Evolutionary conservation across 92 coral and sea anemone species (phyloP).

Genomic region (Palythoa caribaeorum): DNA sequence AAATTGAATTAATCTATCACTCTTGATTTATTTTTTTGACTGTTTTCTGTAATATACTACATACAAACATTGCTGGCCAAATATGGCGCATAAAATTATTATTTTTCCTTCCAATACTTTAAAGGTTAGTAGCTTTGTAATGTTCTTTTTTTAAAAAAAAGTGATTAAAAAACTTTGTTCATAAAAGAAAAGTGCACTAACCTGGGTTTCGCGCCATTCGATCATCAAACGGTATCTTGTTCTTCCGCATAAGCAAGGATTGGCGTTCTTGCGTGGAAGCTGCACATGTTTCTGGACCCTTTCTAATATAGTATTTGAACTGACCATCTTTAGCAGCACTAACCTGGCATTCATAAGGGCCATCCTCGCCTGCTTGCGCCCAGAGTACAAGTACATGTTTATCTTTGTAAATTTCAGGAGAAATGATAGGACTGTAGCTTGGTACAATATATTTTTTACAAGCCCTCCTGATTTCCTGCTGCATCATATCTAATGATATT

Average conservation of each 20-base stretch:
- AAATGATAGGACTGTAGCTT: neutral
- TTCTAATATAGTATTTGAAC: conserved; percentile 43
- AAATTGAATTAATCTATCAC: too few species aligned
- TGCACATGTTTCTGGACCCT: conserved; percentile 40
- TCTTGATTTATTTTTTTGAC: too few species aligned
- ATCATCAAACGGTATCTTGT: conserved; percentile 59
- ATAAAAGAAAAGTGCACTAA: neutral
- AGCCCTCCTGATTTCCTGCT: conserved; percentile 10
- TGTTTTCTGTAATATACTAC: too few species aligned
- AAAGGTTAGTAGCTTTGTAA: too few species aligned
- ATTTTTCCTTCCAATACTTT: too few species aligned
- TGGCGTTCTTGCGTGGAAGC: conserved; percentile 37
- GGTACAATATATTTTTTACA: conserved; percentile 23
- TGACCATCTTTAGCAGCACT: neutral
- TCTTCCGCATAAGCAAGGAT: conserved; percentile 24
- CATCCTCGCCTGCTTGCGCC: too few species aligned
- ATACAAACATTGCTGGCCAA: too few species aligned
- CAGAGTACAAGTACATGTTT: too few species aligned
- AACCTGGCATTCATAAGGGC: neutral
- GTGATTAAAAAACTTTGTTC: too few species aligned
- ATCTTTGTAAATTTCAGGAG: conserved; percentile 11
- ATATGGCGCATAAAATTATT: too few species aligned
- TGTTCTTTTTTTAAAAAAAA: too few species aligned
- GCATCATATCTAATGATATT: neutral
- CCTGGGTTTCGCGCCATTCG: conserved; percentile 58